These are phyloP conservation scores for Mus spicilegus DNA, from an alignment of 2,113 vertebrate genomes.

Conservation along the genomic window DNA sequence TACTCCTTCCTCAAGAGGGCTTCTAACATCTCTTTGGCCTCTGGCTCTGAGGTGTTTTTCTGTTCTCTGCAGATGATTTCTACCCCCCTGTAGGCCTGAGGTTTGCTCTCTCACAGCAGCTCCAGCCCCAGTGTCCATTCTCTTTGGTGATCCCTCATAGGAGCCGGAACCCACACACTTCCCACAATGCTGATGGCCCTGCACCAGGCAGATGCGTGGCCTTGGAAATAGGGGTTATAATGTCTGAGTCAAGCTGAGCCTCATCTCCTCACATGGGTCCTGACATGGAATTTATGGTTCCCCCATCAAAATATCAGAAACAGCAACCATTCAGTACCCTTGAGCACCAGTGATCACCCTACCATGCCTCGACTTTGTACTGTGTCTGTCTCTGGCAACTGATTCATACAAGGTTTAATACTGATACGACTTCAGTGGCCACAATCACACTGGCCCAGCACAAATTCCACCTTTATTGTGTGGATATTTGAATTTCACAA, in stretches of 20 bases:
- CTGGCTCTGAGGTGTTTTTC: background rate
- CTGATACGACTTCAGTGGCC: accelerated
- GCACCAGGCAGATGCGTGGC: background rate
- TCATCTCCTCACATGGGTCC: background rate
- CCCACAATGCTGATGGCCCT: background rate
- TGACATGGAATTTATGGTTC: background rate
- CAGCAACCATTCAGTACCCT: background rate
- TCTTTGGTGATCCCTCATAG: background rate
- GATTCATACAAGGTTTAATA: accelerated
- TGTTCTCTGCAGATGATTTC: background rate
- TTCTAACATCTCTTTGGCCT: background rate
- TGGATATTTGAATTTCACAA: accelerated
- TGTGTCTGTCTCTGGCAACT: background rate
- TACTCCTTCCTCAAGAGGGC: background rate
- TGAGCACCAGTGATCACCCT: background rate
- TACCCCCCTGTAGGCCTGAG: background rate
- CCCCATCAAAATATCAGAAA: background rate
- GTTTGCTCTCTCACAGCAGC: background rate
- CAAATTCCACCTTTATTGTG: background rate
- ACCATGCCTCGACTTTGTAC: accelerated
- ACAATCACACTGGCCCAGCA: background rate
- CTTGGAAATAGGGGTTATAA: accelerated
- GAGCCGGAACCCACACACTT: background rate
- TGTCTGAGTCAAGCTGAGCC: background rate
- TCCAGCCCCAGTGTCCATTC: background rate